phyloP scores from a whole-genome alignment of 2,888 invertebrate genomes.

The Cephus pulcher region DNA sequence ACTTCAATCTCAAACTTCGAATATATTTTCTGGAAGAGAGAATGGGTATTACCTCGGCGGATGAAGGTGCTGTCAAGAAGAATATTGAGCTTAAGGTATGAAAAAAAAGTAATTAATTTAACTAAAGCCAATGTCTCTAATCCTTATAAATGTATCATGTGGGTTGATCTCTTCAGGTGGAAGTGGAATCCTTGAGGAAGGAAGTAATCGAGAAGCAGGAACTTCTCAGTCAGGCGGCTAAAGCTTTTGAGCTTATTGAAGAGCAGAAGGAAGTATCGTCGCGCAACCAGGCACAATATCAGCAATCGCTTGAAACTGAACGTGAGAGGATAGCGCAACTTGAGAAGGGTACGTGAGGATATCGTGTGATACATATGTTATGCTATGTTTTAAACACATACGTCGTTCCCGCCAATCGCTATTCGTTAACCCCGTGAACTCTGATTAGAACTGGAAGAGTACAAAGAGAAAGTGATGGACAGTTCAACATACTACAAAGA shows the following conservation, averaged over 20 bases:
- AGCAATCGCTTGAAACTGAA: constrained; percentile 54
- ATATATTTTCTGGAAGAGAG: constrained; percentile 92
- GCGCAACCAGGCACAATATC: constrained; percentile 53
- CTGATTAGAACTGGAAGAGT: constrained; percentile 47
- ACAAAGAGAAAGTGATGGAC: constrained; percentile 46
- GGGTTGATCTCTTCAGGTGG: constrained; percentile 70
- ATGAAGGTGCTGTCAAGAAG: constrained; percentile 76
- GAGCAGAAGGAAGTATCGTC: constrained; percentile 69
- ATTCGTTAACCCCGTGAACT: not conserved
- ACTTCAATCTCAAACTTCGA: constrained; percentile 90
- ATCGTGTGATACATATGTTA: not conserved
- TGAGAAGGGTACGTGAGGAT: constrained; percentile 47
- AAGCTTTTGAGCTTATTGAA: constrained; percentile 83
- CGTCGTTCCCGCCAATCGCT: not conserved
- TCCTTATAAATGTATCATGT: not conserved
- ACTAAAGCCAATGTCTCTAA: not conserved
- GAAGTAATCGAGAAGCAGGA: constrained; percentile 87
- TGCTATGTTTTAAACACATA: not conserved
- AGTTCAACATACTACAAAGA: constrained; percentile 54
- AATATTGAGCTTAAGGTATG: constrained; percentile 75
- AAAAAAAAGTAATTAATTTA: not conserved
- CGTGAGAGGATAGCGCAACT: constrained; percentile 50
- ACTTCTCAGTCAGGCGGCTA: constrained; percentile 85
- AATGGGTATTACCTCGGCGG: constrained; percentile 77
- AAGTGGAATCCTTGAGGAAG: constrained; percentile 80